Base-by-base conservation (phyloP, 2,888 invertebrate species). In the Germaria angustata region DNA sequence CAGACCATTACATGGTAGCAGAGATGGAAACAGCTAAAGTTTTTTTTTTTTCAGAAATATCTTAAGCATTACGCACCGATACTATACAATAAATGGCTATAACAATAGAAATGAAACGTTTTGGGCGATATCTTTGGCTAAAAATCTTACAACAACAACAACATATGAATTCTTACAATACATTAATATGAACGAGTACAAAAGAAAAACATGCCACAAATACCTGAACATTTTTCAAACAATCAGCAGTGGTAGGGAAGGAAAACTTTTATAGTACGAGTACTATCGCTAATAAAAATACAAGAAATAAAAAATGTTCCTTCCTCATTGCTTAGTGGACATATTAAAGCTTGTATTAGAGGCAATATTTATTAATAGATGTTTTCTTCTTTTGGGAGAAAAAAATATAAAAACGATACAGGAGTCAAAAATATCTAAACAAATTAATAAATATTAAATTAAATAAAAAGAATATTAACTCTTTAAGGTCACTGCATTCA, bases 71-170 rank as follows among this genome's bases (percentile, higher is more conserved):
- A 15, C 41, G 22, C 28, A 13, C 51, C 61, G 61, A 59, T 49
- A 71, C 32, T 32, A 41, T 20, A 71, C 32, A 82, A 79, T 76
- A 76, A 79, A 61, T 71, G 82, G 76, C 59, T 75, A 82, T 82
- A 82, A 82, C 68, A 82, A 82, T 82, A 82, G 79, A 76, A 82
- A 82, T 79, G 76, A 82, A 82, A 79, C 66, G 79, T 82, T 82
- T 81, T 68, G 61, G 53, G 51, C 15, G 34, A 39, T 82, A 82
- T 82, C 82, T 75, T 66, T 44, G 51, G 71, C 71, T 61, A 61
- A 79, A 81, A 71, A 81, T 84, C 84, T 79, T 53, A 44, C 59
- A 72, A 44, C 59, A 72, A 44, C 41, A 72, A 68, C 53, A 72
- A 61, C 66, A 76, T 82, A 79, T 55, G 59, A 79, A 61, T 28